These are phyloP conservation scores for Euwallacea similis DNA, from an alignment of 1,140 invertebrate species.

Conservation along the genomic window DNA sequence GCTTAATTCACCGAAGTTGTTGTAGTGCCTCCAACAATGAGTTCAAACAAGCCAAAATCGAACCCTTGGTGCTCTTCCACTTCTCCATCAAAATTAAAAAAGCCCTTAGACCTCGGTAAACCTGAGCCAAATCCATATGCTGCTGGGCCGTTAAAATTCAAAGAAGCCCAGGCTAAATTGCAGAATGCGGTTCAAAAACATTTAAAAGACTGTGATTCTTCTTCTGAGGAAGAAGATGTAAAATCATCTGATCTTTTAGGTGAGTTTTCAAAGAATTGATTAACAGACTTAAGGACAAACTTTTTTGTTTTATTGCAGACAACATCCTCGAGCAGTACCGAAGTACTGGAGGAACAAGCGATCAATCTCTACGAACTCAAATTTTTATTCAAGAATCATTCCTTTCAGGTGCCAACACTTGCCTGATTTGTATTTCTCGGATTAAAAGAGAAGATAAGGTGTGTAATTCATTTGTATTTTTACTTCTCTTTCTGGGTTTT, in stretches of 20 bases:
- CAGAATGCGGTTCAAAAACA: slow-evolving; percentile 63
- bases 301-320: slow-evolving; percentile 44
- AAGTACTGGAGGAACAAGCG: slow-evolving; percentile 50
- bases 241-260: slow-evolving; percentile 58
- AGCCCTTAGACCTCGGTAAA: background rate
- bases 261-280: slow-evolving; percentile 38
- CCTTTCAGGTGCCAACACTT: slow-evolving; percentile 77
- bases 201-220: slow-evolving; percentile 60
- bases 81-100: background rate
- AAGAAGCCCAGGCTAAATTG: slow-evolving; percentile 61
- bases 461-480: slow-evolving; percentile 17
- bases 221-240: slow-evolving; percentile 61
- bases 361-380: slow-evolving; percentile 63
- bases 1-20: too few species aligned
- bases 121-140: background rate
- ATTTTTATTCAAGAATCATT: slow-evolving; percentile 75
- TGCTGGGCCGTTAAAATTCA: slow-evolving; percentile 56
- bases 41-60: slow-evolving; percentile 19
- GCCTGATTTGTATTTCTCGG: slow-evolving; percentile 89
- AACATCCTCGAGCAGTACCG: slow-evolving; percentile 56
- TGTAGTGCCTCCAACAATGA: slow-evolving; percentile 4
- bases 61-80: slow-evolving; percentile 26
- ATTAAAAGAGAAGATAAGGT: slow-evolving; percentile 81
- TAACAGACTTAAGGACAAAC: background rate
- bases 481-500: background rate